phyloP scores from a whole-genome alignment of 2,888 invertebrate species.

The Drosophila mercatorum region DNA sequence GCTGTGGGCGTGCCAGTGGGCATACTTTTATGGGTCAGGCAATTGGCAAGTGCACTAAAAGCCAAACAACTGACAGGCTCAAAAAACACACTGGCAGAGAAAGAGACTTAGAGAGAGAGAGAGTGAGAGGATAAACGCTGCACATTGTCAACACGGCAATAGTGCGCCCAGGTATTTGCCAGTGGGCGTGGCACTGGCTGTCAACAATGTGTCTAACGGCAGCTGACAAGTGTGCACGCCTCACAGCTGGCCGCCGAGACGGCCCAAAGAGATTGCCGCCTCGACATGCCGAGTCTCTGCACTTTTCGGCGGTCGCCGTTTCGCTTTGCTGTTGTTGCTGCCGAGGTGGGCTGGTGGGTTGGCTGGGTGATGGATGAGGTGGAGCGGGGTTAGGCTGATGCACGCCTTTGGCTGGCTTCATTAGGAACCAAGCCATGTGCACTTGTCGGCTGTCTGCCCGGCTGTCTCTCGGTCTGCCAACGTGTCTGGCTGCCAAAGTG shows the following conservation, averaged over 20 bases:
- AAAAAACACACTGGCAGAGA: not conserved
- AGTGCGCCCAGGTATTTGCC: slow-evolving; percentile 49
- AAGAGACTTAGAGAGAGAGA: not conserved
- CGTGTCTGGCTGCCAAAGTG: slow-evolving; percentile 51
- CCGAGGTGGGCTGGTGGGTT: not conserved
- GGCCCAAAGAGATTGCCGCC: slow-evolving; percentile 41
- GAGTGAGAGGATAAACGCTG: not conserved
- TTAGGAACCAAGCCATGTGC: slow-evolving; percentile 57
- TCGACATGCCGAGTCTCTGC: slow-evolving; percentile 43
- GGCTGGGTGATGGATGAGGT: not conserved
- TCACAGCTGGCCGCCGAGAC: slow-evolving; percentile 58
- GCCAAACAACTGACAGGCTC: slow-evolving; percentile 69
- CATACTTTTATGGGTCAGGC: slow-evolving; percentile 70
- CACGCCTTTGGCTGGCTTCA: slow-evolving; percentile 69
- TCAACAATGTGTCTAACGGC: slow-evolving; percentile 73
- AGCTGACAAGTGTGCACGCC: slow-evolving; percentile 77
- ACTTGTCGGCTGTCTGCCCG: slow-evolving; percentile 47
- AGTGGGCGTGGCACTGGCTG: slow-evolving; percentile 50
- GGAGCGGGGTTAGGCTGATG: not conserved
- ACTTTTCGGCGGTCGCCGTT: slow-evolving; percentile 63
- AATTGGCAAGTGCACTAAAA: slow-evolving; percentile 76
- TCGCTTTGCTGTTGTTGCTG: slow-evolving; percentile 13
- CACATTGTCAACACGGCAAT: slow-evolving; percentile 9
- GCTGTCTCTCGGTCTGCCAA: slow-evolving; percentile 28
- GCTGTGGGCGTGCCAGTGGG: slow-evolving; percentile 4